phyloP scores from a whole-genome alignment of 2,113 vertebrate genomes.

The Dipodomys stephensi region DNA sequence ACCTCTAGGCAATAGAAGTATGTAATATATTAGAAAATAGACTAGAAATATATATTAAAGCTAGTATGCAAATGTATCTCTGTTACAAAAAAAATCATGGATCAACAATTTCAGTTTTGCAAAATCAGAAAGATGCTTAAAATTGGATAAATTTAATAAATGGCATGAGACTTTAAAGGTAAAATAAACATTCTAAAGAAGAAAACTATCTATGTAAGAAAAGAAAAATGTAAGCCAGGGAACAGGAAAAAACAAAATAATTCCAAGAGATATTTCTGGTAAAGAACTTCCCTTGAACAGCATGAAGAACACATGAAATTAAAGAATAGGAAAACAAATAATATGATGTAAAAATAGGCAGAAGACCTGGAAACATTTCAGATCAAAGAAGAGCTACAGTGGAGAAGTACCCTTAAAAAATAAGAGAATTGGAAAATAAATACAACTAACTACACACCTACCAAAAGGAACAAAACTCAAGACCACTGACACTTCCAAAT shows the following conservation, averaged over 20 bases:
- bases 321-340: neutral
- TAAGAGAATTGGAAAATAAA: too few species aligned
- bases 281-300: neutral
- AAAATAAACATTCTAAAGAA: neutral
- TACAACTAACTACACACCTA: too few species aligned
- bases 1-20: neutral
- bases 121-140: neutral
- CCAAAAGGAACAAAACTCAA: neutral
- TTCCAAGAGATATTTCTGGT: neutral
- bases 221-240: neutral
- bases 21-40: constrained; percentile 34
- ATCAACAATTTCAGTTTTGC: neutral
- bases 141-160: neutral
- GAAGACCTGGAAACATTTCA: neutral
- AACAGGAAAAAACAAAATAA: neutral
- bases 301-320: neutral
- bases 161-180: neutral
- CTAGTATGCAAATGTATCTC: neutral
- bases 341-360: neutral
- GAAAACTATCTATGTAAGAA: neutral
- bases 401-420: neutral
- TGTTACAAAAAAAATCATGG: neutral
- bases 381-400: neutral
- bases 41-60: neutral
- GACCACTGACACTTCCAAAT: neutral